phyloP scores from a whole-genome alignment of 2,113 vertebrate species.

The Cynocephalus volans region DNA sequence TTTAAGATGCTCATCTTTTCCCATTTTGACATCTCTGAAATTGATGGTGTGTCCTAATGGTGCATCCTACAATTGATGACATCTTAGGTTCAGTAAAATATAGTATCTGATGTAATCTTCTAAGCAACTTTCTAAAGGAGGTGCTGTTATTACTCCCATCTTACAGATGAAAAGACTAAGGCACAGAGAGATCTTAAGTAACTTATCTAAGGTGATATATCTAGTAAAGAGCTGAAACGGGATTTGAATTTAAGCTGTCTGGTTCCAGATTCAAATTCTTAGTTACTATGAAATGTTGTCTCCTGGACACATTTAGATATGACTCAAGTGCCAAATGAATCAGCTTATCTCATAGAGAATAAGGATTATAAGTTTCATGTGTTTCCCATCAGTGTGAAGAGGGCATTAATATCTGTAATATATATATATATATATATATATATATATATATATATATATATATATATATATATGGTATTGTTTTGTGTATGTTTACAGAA shows the following conservation, averaged over 20 bases:
- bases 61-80: not conserved
- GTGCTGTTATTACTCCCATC: not conserved
- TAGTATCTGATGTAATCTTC: not conserved
- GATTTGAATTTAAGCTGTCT: not conserved
- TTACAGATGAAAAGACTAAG: not conserved
- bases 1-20: not conserved
- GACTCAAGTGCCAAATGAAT: not conserved
- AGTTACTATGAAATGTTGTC: not conserved
- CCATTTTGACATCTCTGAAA: not conserved
- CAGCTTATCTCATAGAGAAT: not conserved
- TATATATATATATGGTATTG: not conserved
- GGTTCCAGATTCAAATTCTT: not conserved
- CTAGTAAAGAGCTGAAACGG: not conserved
- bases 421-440: not conserved
- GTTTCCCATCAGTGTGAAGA: not conserved
- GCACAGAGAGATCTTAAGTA: not conserved
- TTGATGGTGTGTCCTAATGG: not conserved
- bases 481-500: not conserved
- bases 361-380: not conserved
- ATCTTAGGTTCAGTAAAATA: not conserved
- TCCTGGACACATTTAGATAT: not conserved
- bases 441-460: not conserved
- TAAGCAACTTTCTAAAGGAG: not conserved
- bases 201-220: not conserved
- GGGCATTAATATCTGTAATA: not conserved